phyloP scores from a whole-genome alignment of 2,113 vertebrate genomes.

The Candoia aspera region DNA sequence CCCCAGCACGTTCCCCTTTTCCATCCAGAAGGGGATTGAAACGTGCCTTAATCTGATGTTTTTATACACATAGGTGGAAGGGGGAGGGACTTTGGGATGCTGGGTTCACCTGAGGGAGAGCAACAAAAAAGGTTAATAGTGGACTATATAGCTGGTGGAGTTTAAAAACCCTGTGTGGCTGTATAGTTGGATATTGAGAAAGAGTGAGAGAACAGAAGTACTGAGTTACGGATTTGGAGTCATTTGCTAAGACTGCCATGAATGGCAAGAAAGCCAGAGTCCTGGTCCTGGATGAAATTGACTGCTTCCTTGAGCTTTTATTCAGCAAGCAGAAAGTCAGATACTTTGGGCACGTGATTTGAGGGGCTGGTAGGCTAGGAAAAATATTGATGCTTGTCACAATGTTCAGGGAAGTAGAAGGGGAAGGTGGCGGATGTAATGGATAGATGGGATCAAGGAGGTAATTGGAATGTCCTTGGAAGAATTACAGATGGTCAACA shows the following conservation, averaged over 20 bases:
- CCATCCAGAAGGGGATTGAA: neutral
- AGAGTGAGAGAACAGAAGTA: neutral
- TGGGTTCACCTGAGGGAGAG: neutral
- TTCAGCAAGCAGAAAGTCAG: neutral
- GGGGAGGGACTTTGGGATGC: neutral
- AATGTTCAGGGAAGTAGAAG: neutral
- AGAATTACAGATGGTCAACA: neutral
- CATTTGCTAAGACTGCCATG: neutral
- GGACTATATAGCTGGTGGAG: neutral
- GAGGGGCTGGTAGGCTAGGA: neutral
- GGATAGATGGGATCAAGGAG: neutral
- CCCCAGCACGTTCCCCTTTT: neutral
- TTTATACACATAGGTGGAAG: neutral
- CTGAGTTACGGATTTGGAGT: neutral
- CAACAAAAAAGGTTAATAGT: neutral
- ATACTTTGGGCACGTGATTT: neutral
- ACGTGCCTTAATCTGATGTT: neutral
- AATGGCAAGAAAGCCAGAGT: neutral
- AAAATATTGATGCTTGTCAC: neutral
- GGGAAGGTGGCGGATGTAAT: neutral
- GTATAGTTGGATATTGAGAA: neutral
- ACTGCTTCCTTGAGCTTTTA: neutral
- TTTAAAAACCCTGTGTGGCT: neutral
- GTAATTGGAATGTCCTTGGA: neutral
- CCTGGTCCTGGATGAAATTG: neutral